A percentile compares a stretch with the other conserved stretches of the same genome.
phyloP scores from a whole-genome alignment of 2,888 invertebrate genomes.

The Poecilobothrus nobilitatus region DNA sequence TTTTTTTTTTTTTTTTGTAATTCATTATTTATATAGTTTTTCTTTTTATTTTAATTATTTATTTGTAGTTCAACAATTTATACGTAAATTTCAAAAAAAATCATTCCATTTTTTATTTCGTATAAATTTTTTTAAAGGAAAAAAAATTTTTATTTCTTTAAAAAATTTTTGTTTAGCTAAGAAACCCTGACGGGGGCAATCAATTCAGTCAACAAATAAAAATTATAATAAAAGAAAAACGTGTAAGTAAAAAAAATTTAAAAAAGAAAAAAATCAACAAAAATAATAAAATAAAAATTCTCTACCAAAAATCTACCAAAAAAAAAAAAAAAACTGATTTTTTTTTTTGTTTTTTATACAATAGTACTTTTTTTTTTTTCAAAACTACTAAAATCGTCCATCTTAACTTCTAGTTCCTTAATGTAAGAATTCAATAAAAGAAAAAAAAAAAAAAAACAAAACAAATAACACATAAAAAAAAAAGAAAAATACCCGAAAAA shows the following conservation, averaged over 20 bases:
- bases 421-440: too few relatives aligned
- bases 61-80: not conserved
- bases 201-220: slow-evolving; percentile 13
- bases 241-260: slow-evolving; percentile 8
- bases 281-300: too few relatives aligned
- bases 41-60: not conserved
- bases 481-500: not conserved
- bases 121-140: slow-evolving; percentile 13
- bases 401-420: too few relatives aligned
- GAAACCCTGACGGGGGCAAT: slow-evolving; percentile 12
- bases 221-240: slow-evolving; percentile 15
- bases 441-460: too few relatives aligned
- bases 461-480: too few relatives aligned
- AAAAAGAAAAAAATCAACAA: not conserved
- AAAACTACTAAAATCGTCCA: too few relatives aligned
- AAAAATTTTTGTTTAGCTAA: slow-evolving; percentile 11
- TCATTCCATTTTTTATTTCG: not conserved
- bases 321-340: too few relatives aligned
- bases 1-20: not conserved
- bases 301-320: too few relatives aligned
- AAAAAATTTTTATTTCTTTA: slow-evolving; percentile 1
- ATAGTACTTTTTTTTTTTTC: too few relatives aligned
- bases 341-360: too few relatives aligned
- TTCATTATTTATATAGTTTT: slow-evolving; percentile 6
- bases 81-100: not conserved